Evolutionary conservation across 1,140 invertebrate species (phyloP).

Genomic region (Neelides sp.): DNA sequence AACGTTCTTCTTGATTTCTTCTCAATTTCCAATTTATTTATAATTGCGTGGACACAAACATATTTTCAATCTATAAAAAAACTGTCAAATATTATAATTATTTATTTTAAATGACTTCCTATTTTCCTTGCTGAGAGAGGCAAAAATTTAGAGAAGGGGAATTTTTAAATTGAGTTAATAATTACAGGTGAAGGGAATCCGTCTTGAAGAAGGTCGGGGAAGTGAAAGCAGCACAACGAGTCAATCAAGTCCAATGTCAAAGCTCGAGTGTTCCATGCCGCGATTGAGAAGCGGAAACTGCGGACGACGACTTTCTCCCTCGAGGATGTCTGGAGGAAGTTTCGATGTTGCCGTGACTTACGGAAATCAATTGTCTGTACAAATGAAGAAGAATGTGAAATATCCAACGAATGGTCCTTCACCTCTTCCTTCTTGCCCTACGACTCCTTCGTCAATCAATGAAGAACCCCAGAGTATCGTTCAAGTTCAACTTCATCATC

Average conservation of each 20-base stretch:
- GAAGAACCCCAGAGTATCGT: constrained; percentile 22
- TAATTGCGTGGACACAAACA: no score
- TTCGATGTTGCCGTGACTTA: constrained; percentile 31
- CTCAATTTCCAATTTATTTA: no score
- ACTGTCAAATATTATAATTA: no score
- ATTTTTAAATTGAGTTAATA: no score
- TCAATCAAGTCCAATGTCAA: no score
- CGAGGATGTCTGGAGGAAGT: constrained; percentile 27
- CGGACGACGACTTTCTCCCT: constrained; percentile 24
- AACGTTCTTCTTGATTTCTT: neutral
- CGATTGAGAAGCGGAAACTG: neutral
- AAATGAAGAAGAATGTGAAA: constrained; percentile 3
- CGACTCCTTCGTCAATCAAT: constrained; percentile 25
- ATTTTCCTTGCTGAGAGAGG: no score
- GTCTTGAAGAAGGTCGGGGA: neutral
- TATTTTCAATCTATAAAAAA: no score
- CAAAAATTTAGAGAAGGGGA: no score
- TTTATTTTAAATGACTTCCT: no score
- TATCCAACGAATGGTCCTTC: constrained; percentile 16
- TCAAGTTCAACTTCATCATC: constrained; percentile 24
- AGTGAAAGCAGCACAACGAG: constrained; percentile 9
- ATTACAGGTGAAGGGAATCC: neutral
- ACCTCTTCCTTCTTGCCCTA: constrained; percentile 21
- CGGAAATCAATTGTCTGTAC: constrained; percentile 25
- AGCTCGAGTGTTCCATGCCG: neutral